Conservation (phyloP, 2,113 vertebrate genomes). For the Platanista minor region DNA sequence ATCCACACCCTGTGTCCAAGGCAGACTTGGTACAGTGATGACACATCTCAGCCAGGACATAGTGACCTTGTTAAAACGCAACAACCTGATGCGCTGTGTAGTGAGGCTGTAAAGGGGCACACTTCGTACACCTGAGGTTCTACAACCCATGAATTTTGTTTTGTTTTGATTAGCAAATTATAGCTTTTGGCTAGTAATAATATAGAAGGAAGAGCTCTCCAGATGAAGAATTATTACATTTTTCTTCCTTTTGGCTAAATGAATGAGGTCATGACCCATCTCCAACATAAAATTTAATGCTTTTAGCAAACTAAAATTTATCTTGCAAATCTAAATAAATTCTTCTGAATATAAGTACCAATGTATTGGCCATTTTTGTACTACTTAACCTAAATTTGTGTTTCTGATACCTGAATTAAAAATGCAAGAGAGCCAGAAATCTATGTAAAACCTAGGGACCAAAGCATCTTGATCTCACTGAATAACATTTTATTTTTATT, state of each 20-base stretch:
- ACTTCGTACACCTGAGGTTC: neutral
- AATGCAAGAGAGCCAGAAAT: neutral
- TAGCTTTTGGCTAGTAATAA: neutral
- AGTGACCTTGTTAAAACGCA: neutral
- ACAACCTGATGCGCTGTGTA: neutral
- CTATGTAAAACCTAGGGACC: neutral
- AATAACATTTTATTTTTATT: neutral
- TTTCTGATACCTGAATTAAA: neutral
- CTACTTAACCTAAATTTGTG: neutral
- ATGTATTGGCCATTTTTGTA: neutral
- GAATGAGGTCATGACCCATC: neutral
- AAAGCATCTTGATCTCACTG: neutral
- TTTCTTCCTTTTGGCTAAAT: neutral
- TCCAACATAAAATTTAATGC: neutral
- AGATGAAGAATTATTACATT: neutral
- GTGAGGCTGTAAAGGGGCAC: neutral
- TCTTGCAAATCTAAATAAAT: neutral
- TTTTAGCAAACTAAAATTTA: neutral
- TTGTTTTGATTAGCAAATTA: neutral
- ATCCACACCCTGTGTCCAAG: neutral
- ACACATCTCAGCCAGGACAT: neutral
- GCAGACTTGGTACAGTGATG: neutral
- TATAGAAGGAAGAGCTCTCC: neutral
- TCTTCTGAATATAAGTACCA: constrained; percentile 11
- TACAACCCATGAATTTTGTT: neutral